Conservation (phyloP, 2,797 vertebrate genomes). For the Tolypeutes matacus region DNA sequence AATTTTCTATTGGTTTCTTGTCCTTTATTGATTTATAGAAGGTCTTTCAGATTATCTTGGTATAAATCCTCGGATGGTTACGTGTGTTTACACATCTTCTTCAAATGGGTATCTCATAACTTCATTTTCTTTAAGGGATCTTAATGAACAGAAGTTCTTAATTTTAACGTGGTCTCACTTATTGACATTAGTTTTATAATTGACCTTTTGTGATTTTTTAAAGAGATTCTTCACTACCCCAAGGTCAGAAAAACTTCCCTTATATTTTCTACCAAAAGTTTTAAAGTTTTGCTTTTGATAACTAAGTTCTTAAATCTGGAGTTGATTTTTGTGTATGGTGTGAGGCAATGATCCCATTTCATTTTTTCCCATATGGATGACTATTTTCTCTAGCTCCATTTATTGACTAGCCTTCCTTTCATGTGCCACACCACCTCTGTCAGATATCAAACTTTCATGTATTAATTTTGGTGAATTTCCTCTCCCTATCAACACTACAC, state of each 20-base stretch:
- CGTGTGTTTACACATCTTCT: conserved; percentile 1
- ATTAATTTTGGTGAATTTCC: not conserved
- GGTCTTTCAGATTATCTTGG: not conserved
- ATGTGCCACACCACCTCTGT: not conserved
- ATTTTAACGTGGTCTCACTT: not conserved
- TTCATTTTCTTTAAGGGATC: not conserved
- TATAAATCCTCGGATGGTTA: not conserved
- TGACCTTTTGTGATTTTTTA: not conserved
- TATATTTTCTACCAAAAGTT: conserved; percentile 44
- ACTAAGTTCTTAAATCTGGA: conserved; percentile 24
- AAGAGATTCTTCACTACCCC: conserved; percentile 41
- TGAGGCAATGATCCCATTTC: not conserved
- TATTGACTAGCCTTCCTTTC: not conserved
- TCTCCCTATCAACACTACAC: not conserved
- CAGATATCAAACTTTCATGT: not conserved
- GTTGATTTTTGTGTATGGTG: not conserved
- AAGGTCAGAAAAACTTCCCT: not conserved
- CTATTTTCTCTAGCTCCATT: not conserved
- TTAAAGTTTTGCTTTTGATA: conserved; percentile 47
- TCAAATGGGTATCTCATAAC: not conserved
- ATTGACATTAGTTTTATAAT: not conserved
- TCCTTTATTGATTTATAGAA: conserved; percentile 28
- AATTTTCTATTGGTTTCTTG: not conserved
- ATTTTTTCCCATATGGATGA: not conserved
- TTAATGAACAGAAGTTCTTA: not conserved